phyloP scores from a whole-genome alignment of 1,140 invertebrate species.

The Drosophila pectinifera region DNA sequence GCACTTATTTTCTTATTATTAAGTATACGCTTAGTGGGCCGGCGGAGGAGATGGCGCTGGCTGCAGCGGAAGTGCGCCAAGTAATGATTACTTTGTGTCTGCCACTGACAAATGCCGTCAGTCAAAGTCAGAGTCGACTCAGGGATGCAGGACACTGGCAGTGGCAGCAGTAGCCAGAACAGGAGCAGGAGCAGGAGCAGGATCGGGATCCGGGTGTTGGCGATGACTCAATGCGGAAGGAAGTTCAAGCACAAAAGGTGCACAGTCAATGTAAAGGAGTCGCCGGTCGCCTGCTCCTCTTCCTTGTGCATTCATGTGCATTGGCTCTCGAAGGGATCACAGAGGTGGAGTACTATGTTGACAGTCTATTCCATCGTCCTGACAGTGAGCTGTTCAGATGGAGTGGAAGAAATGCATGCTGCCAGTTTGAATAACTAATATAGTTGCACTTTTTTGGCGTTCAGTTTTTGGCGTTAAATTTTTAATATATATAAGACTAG shows the following conservation, averaged over 20 bases:
- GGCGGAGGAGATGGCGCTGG: slow-evolving; percentile 4
- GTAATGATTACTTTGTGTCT: slow-evolving; percentile 84
- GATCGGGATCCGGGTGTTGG: slow-evolving; percentile 17
- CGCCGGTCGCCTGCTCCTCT: slow-evolving; percentile 8
- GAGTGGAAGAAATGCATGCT: neutral
- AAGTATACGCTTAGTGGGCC: slow-evolving; percentile 77
- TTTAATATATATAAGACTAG: too few relatives aligned
- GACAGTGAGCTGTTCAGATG: slow-evolving; percentile 22
- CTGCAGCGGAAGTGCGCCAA: slow-evolving; percentile 48
- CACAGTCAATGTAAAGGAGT: slow-evolving; percentile 50
- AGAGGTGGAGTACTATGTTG: slow-evolving; percentile 19
- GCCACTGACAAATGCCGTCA: slow-evolving; percentile 80
- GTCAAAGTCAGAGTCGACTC: slow-evolving; percentile 71
- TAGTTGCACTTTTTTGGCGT: too few relatives aligned
- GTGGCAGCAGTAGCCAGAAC: too few relatives aligned
- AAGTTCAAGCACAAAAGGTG: slow-evolving; percentile 59
- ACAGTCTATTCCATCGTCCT: slow-evolving; percentile 35
- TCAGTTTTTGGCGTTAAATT: too few relatives aligned
- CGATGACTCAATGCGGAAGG: slow-evolving; percentile 61
- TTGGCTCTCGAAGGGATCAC: slow-evolving; percentile 39
- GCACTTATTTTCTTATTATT: slow-evolving; percentile 83
- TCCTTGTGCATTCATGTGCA: slow-evolving; percentile 65
- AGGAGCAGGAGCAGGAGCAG: neutral
- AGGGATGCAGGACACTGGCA: slow-evolving; percentile 10
- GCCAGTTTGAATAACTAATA: slow-evolving; percentile 16